These are phyloP conservation scores for Urocitellus parryii DNA, from an alignment of 2,113 vertebrate genomes.

Conservation along the genomic window DNA sequence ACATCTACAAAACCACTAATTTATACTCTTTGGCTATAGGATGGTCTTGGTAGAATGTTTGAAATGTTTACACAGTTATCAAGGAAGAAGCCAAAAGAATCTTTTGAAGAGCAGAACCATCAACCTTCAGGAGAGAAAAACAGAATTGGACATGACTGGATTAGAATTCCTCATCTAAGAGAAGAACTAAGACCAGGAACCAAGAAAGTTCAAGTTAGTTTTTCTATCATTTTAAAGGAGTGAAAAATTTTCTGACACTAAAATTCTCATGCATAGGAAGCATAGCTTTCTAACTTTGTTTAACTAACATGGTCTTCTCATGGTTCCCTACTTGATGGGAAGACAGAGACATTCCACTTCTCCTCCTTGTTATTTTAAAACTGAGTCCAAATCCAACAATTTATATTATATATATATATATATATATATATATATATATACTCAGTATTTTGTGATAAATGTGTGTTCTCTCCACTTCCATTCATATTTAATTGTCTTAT, in stretches of 20 bases:
- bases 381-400: not conserved
- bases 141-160: not conserved
- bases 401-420: not conserved
- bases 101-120: not conserved
- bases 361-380: not conserved
- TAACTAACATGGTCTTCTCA: not conserved
- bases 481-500: not conserved
- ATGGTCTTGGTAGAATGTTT: not conserved
- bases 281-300: not conserved
- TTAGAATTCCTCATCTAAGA: slow-evolving; percentile 7
- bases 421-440: not conserved
- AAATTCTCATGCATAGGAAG: not conserved
- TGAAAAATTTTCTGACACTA: not conserved
- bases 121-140: not conserved
- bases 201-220: not conserved
- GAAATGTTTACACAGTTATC: not conserved
- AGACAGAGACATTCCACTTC: not conserved
- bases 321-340: not conserved
- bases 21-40: not conserved
- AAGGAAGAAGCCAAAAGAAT: not conserved
- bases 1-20: not conserved
- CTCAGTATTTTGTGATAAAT: not conserved
- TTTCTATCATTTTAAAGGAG: not conserved
- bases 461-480: not conserved
- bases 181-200: not conserved